Evolutionary conservation across 2,797 vertebrate species (phyloP).

Genomic region (Helostoma temminkii): DNA sequence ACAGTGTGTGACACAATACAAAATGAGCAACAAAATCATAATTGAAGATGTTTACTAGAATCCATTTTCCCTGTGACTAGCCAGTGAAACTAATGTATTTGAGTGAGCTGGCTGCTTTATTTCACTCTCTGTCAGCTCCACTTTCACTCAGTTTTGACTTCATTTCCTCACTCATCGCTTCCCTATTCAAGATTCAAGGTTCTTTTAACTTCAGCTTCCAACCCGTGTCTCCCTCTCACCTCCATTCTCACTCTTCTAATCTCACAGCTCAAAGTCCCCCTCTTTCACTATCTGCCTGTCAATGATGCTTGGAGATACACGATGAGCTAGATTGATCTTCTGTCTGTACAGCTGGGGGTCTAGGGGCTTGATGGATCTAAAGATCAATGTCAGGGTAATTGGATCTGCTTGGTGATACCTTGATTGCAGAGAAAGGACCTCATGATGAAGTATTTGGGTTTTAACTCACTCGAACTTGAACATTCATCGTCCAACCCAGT

Average conservation of each 20-base stretch:
- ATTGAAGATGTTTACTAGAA: background rate
- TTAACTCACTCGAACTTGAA: conserved; percentile 30
- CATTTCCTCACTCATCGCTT: conserved; percentile 39
- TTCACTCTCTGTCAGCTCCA: conserved; percentile 26
- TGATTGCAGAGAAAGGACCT: conserved; percentile 60
- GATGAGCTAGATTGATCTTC: conserved; percentile 76
- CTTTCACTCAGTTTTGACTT: conserved; percentile 45
- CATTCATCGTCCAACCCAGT: conserved; percentile 3
- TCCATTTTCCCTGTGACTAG: conserved; percentile 18
- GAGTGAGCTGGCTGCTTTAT: conserved; percentile 17
- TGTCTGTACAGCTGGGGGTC: conserved; percentile 58
- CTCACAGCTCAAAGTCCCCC: conserved; percentile 44
- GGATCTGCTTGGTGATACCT: conserved; percentile 49
- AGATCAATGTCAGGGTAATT: conserved; percentile 77
- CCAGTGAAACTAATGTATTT: conserved; percentile 18
- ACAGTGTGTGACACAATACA: background rate
- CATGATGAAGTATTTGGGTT: conserved; percentile 36
- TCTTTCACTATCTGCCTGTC: conserved; percentile 50
- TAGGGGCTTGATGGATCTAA: conserved; percentile 40
- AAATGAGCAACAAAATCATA: conserved; percentile 9
- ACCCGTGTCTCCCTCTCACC: conserved; percentile 15
- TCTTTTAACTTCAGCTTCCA: conserved; percentile 36
- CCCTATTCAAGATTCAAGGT: conserved; percentile 21
- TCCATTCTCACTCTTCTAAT: conserved; percentile 56
- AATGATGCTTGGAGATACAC: conserved; percentile 54